Conservation (phyloP, 2,797 vertebrate species). For the Falco berigora region DNA sequence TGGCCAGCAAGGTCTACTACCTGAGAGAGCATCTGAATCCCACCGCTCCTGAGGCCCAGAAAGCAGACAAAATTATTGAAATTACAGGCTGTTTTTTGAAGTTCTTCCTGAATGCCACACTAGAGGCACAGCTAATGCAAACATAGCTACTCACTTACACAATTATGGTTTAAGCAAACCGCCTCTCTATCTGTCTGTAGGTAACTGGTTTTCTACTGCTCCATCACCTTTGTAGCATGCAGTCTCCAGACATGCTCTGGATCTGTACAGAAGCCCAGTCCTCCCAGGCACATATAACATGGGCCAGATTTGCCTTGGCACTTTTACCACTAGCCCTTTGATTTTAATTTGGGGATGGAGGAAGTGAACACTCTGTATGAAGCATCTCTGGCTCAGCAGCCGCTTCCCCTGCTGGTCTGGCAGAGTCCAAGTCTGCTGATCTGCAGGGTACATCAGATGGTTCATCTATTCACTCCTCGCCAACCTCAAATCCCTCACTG, state of each 20-base stretch:
- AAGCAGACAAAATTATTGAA: not conserved
- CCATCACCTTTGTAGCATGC: not conserved
- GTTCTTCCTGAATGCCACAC: not conserved
- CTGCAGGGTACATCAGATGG: constrained; percentile 45
- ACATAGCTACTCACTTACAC: not conserved
- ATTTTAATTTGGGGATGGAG: not conserved
- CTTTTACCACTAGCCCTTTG: not conserved
- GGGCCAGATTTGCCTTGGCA: not conserved
- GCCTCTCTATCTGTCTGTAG: not conserved
- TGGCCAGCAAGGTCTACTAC: not conserved
- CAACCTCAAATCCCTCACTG: constrained; percentile 16
- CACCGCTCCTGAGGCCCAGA: not conserved
- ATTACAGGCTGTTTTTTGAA: not conserved
- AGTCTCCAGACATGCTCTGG: not conserved
- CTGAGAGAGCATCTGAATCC: not conserved
- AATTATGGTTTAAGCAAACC: not conserved
- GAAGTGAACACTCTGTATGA: not conserved
- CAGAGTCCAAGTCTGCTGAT: constrained; percentile 13
- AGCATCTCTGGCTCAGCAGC: constrained; percentile 18
- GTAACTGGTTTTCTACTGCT: not conserved
- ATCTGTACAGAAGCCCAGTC: not conserved
- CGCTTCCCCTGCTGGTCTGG: constrained; percentile 9
- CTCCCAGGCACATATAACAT: not conserved
- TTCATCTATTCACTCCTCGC: constrained; percentile 42
- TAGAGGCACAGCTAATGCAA: not conserved